Percentiles rank a stretch among this genome's conserved stretches.
These are phyloP conservation scores for Alentia gelatinosa DNA, from an alignment of 2,888 invertebrate genomes.

Conservation along the genomic window DNA sequence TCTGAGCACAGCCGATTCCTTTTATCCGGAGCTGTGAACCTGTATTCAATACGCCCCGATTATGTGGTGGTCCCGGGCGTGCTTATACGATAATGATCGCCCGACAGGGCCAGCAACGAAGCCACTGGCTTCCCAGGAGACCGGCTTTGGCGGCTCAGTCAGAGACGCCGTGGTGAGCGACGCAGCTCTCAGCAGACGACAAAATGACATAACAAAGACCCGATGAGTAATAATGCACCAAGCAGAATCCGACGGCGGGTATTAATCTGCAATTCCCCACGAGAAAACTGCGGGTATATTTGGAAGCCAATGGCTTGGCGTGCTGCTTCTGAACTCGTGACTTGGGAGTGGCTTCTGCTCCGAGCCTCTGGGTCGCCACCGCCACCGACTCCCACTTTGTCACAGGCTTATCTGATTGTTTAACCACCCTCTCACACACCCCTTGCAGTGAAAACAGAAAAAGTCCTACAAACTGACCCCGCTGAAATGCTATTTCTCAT, in stretches of 20 bases:
- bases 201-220: slow-evolving; percentile 39
- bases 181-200: neutral
- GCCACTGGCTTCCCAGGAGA: neutral
- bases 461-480: neutral
- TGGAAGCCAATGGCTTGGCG: neutral
- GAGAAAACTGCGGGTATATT: slow-evolving; percentile 4
- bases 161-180: neutral
- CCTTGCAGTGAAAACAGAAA: no score
- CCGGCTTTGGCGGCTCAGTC: neutral
- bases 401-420: slow-evolving; percentile 3
- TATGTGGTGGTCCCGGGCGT: slow-evolving; percentile 15
- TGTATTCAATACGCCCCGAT: slow-evolving; percentile 15
- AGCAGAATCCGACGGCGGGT: neutral
- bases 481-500: neutral
- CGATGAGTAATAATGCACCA: slow-evolving; percentile 10
- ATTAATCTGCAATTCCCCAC: neutral
- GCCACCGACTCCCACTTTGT: neutral
- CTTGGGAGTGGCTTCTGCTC: neutral
- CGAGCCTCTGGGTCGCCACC: neutral
- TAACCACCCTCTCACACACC: no score
- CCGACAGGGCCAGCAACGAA: neutral
- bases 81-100: neutral
- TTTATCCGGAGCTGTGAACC: slow-evolving; percentile 19
- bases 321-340: neutral
- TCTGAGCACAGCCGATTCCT: neutral